phyloP scores from a whole-genome alignment of 2,888 invertebrate species.

The Phyto melanocephala region DNA sequence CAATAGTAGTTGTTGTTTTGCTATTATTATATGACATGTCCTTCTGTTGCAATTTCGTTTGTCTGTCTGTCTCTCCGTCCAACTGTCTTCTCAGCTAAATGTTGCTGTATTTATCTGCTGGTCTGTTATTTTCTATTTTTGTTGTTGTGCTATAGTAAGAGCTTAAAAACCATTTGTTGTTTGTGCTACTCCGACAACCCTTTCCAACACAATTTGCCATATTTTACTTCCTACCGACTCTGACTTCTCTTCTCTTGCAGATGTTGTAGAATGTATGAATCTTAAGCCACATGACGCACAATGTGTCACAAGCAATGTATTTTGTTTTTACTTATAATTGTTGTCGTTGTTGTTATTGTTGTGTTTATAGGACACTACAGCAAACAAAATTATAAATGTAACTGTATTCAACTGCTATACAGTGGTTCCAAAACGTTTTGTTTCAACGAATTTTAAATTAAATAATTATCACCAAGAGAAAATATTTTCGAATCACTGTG shows the following conservation, averaged over 20 bases:
- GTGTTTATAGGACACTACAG: conserved; percentile 26
- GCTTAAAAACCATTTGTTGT: conserved; percentile 51
- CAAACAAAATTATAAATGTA: conserved; percentile 69
- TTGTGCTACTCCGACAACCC: conserved; percentile 47
- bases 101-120: background rate
- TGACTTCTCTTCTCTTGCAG: conserved; percentile 32
- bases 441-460: too few relatives aligned
- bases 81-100: background rate
- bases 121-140: conserved; percentile 33
- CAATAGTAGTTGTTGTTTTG: conserved; percentile 16
- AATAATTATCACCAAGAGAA: too few relatives aligned
- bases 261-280: conserved; percentile 42
- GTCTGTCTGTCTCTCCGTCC: background rate
- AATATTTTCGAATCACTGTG: background rate
- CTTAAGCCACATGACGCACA: conserved; percentile 69
- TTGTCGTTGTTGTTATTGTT: conserved; percentile 6
- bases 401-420: background rate
- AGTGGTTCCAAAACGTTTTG: too few relatives aligned
- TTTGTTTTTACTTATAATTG: background rate
- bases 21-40: conserved; percentile 30
- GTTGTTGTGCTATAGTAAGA: conserved; percentile 27
- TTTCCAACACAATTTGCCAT: too few relatives aligned
- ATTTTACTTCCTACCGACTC: background rate
- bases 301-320: conserved; percentile 70
- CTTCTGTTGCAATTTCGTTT: conserved; percentile 49